Percentiles rank a stretch among this genome's conserved stretches.
Conservation (phyloP, 2,113 vertebrate genomes). For the Axis porcinus region DNA sequence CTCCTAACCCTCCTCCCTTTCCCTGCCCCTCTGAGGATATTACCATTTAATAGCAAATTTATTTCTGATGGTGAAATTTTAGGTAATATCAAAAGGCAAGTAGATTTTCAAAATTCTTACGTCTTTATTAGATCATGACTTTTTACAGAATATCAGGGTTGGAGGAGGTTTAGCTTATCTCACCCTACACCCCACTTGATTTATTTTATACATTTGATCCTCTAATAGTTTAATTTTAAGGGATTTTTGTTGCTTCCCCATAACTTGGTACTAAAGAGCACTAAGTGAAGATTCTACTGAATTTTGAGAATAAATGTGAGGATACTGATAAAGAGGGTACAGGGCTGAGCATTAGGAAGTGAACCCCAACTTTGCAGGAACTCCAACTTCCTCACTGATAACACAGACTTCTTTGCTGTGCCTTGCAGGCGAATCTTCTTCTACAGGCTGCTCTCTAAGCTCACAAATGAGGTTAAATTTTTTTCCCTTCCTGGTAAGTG, state of each 20-base stretch:
- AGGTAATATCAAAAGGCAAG: background rate
- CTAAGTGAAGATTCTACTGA: background rate
- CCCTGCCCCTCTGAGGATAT: background rate
- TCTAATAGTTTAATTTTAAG: background rate
- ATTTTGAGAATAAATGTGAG: background rate
- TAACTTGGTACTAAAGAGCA: background rate
- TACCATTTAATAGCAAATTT: background rate
- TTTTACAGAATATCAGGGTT: background rate
- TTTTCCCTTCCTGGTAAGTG: constrained; percentile 72
- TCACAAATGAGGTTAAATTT: constrained; percentile 65
- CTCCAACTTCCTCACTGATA: background rate
- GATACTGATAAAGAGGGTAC: background rate
- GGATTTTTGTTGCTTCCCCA: background rate
- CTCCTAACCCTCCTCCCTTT: background rate
- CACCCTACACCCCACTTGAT: background rate
- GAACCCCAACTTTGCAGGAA: background rate
- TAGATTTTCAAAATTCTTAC: background rate
- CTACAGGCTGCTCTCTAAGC: constrained; percentile 8
- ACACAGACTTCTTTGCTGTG: background rate
- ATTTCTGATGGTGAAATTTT: background rate
- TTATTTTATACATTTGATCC: background rate
- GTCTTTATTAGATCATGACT: background rate
- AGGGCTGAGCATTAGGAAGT: background rate
- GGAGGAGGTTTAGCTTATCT: background rate
- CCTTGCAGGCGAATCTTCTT: constrained; percentile 61